Evolutionary conservation across 2,797 vertebrate genomes (phyloP).

Genomic region (Euphonia xanthogaster): DNA sequence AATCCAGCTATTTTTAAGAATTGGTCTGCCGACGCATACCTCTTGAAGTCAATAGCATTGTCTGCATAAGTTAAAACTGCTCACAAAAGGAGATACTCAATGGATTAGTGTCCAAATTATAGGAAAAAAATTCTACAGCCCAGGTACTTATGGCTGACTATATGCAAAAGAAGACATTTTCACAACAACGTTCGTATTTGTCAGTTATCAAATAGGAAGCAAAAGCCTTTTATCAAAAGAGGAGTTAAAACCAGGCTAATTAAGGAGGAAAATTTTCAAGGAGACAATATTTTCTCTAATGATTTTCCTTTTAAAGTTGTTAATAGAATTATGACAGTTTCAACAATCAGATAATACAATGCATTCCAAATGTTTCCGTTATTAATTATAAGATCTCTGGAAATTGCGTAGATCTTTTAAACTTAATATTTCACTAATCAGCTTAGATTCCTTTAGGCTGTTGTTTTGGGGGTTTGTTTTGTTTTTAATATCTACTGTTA

Average conservation of each 20-base stretch:
- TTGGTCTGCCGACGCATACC: background rate
- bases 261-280: background rate
- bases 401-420: slow-evolving; percentile 48
- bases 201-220: slow-evolving; percentile 23
- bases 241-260: background rate
- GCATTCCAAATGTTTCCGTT: slow-evolving; percentile 23
- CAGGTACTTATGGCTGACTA: background rate
- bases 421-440: slow-evolving; percentile 42
- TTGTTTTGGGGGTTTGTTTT: background rate
- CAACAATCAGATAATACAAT: background rate
- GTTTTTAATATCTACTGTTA: slow-evolving; percentile 7
- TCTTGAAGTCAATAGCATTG: background rate
- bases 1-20: background rate
- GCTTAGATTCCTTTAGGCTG: slow-evolving; percentile 25
- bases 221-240: slow-evolving; percentile 39
- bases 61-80: background rate
- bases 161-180: slow-evolving; percentile 8
- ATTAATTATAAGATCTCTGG: slow-evolving; percentile 33
- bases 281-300: background rate
- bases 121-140: background rate
- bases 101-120: background rate
- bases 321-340: slow-evolving; percentile 41
- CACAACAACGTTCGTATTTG: slow-evolving; percentile 20
- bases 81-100: background rate
- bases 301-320: slow-evolving; percentile 22